Base-by-base conservation (phyloP, 2,888 invertebrate species). In the Chymomyza caudatula region DNA sequence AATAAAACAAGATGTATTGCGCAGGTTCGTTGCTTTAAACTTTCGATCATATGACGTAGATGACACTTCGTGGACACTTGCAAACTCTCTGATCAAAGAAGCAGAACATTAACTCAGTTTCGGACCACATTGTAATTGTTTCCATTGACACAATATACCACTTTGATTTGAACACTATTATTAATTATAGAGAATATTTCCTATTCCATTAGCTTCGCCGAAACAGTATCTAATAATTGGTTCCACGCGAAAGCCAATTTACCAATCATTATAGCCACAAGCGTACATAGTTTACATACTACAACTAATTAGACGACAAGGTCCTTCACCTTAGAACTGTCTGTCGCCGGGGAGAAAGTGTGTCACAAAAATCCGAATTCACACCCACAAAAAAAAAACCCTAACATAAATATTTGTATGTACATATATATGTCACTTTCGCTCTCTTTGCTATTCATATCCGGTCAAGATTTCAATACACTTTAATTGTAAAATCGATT, bases 401-500 rank as follows among this genome's bases (percentile, higher is more conserved):
- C n/a, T n/a, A n/a, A n/a, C n/a, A 43, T n/a, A 11, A 47, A 8
- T 43, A 2, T 19, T 11, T 37, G 29, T 11, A 0, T 47, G 3
- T 0, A 43, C 6, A 47, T 17, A 0, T 17, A 47, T 19, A 47
- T 47, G 47, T 69, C 78, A 80, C 80, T 80, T 83, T 80, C 80
- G 59, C 78, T 80, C 61, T 78, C 74, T 19, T 52, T 63, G 47
- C 66, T 64, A 76, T 75, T 74, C 77, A 72, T 37, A 29, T 43
- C 56, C 56, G 63, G 43, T 63, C 54, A 11, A 54, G 61, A 59
- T 65, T 74, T 68, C 68, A 71, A 78, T 78, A 60, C 63, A 67
- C 74, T 81, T 78, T 81, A 84, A 81, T 81, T 81, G 81, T 82
- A 81, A 81, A 81, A 81, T 81, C 81, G 81, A 81, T 81, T 81